Conservation (phyloP, 2,888 invertebrate species). For the Clusia tigrina region DNA sequence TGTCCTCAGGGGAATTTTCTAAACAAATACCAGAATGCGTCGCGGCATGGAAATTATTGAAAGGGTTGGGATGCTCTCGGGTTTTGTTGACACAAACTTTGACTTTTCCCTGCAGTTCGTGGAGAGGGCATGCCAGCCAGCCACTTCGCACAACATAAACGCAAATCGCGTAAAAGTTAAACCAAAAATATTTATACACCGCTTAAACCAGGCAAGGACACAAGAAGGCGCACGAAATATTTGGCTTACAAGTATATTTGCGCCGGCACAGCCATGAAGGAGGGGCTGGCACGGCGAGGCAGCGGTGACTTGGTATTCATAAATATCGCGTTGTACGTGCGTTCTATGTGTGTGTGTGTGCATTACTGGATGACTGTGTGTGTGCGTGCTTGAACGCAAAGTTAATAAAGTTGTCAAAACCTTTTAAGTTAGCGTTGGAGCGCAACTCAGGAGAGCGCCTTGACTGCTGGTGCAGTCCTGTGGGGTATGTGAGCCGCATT, state of each 20-base stretch:
- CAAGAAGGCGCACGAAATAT: neutral
- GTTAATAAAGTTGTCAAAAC: constrained; percentile 13
- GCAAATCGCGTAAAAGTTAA: constrained; percentile 51
- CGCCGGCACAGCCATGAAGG: neutral
- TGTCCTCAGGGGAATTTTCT: constrained; percentile 38
- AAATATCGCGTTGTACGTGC: neutral
- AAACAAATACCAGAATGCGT: constrained; percentile 22
- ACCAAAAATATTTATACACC: constrained; percentile 55
- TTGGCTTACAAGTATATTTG: neutral
- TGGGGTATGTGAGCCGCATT: neutral
- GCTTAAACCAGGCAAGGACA: constrained; percentile 4
- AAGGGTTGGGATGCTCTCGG: constrained; percentile 43
- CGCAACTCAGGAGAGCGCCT: neutral
- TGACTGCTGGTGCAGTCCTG: neutral
- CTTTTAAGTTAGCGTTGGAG: neutral
- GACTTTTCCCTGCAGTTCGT: constrained; percentile 38
- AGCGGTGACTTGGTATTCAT: neutral
- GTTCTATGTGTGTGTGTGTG: neutral
- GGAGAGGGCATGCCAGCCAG: too few relatives aligned
- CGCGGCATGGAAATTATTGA: constrained; percentile 30
- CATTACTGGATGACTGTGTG: neutral
- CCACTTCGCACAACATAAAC: constrained; percentile 19
- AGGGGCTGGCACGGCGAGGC: neutral
- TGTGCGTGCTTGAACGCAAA: constrained; percentile 1
- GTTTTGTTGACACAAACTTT: constrained; percentile 54